Evolutionary conservation across 2,888 invertebrate genomes (phyloP).

Genomic region (Eremobia ochroleuca): DNA sequence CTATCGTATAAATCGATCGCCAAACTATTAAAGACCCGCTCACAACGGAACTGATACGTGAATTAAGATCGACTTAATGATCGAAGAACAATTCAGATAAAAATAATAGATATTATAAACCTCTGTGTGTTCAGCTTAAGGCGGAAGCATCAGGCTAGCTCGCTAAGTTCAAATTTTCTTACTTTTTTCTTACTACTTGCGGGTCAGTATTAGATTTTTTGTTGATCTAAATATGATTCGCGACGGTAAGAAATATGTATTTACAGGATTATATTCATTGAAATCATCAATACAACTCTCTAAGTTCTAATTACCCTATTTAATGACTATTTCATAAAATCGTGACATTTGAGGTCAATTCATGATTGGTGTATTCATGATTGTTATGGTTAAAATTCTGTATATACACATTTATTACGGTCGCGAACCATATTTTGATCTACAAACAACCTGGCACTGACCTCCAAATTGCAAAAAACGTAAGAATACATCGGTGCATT

Average conservation of each 20-base stretch:
- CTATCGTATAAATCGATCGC: constrained; percentile 66
- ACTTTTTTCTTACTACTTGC: not conserved
- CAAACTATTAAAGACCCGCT: constrained; percentile 56
- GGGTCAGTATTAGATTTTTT: not conserved
- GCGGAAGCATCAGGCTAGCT: not conserved
- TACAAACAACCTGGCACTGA: not conserved
- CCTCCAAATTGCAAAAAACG: not conserved
- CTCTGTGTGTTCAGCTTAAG: constrained; percentile 18
- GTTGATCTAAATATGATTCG: not conserved
- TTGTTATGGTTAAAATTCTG: not conserved
- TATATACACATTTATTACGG: not conserved
- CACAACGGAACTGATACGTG: constrained; percentile 55
- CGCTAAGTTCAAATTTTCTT: too few species aligned
- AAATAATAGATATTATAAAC: constrained; percentile 26
- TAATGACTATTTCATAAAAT: not conserved
- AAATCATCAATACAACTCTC: not conserved
- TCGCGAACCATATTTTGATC: not conserved
- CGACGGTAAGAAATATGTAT: too few species aligned
- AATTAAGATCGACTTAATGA: constrained; percentile 54
- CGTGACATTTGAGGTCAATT: not conserved
- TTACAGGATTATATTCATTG: too few species aligned
- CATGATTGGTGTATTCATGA: not conserved
- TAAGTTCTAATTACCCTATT: not conserved
- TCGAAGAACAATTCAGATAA: constrained; percentile 46
- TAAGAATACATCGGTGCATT: not conserved